These are phyloP conservation scores for Gallinago stenura DNA, from an alignment of 2,797 vertebrate genomes.

Conservation along the genomic window DNA sequence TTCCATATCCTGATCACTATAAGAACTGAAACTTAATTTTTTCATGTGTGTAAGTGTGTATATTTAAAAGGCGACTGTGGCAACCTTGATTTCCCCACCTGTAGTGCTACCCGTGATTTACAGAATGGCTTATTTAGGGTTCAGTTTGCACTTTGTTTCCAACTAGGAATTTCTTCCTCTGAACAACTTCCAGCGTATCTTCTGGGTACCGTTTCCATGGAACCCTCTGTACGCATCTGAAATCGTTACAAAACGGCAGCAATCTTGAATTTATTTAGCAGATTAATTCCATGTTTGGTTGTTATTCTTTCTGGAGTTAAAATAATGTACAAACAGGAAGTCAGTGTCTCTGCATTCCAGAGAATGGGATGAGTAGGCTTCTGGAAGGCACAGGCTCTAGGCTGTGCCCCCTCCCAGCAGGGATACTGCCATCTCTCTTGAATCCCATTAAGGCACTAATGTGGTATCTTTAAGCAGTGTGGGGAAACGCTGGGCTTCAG, in stretches of 20 bases:
- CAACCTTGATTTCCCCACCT: not conserved
- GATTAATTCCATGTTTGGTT: constrained; percentile 2
- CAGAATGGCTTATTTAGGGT: not conserved
- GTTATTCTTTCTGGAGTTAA: constrained; percentile 30
- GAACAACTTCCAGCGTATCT: not conserved
- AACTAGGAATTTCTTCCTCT: not conserved
- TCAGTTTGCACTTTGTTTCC: constrained; percentile 35
- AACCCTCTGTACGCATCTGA: not conserved
- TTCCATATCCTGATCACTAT: not conserved
- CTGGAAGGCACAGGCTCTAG: constrained; percentile 40
- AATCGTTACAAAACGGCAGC: not conserved
- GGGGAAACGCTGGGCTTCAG: constrained; percentile 30
- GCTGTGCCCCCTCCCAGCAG: constrained; percentile 4
- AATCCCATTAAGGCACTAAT: not conserved
- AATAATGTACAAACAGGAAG: not conserved
- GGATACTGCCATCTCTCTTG: not conserved
- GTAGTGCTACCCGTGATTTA: not conserved
- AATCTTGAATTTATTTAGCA: constrained; percentile 9
- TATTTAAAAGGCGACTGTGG: constrained; percentile 17
- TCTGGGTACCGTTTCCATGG: not conserved
- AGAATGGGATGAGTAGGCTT: constrained; percentile 49
- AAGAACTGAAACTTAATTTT: constrained; percentile 27
- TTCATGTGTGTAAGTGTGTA: not conserved
- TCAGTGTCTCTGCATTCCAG: constrained; percentile 48
- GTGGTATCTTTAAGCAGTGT: constrained; percentile 16